Evolutionary conservation across 2,113 vertebrate species (phyloP).

Genomic region (Butorides virescens): DNA sequence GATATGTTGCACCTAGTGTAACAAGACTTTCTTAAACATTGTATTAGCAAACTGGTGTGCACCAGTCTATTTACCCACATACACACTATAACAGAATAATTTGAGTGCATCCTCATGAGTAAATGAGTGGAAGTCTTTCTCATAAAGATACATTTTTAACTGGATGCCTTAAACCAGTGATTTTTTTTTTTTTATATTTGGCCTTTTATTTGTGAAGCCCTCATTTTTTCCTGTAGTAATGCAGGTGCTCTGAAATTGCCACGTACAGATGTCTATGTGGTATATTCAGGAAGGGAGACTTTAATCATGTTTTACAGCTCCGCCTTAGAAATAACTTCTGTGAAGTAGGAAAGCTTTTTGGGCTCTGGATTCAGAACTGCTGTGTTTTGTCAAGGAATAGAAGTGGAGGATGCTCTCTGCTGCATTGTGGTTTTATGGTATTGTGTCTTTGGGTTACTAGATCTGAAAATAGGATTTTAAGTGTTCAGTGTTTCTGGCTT

Average conservation of each 20-base stretch:
- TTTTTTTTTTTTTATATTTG: background rate
- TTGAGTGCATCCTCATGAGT: background rate
- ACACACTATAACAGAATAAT: background rate
- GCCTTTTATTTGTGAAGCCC: background rate
- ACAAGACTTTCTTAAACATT: background rate
- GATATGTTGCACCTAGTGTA: background rate
- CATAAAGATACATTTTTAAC: background rate
- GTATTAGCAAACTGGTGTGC: background rate
- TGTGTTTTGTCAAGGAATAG: background rate
- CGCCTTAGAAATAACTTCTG: background rate
- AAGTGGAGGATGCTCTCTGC: background rate
- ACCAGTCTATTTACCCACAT: background rate
- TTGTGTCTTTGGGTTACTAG: background rate
- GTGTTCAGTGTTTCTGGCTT: background rate
- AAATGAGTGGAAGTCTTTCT: background rate
- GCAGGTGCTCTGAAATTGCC: background rate
- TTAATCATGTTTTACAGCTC: background rate
- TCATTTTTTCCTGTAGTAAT: background rate
- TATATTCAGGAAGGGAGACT: background rate
- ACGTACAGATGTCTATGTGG: accelerated
- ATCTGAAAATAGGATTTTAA: background rate
- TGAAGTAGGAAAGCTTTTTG: background rate
- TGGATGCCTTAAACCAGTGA: background rate
- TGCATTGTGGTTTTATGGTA: background rate
- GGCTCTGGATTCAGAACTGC: background rate